Percentiles rank a stretch among this genome's conserved stretches.
These are phyloP conservation scores for Leptopilina boulardi DNA, from an alignment of 1,140 invertebrate species.

Conservation along the genomic window DNA sequence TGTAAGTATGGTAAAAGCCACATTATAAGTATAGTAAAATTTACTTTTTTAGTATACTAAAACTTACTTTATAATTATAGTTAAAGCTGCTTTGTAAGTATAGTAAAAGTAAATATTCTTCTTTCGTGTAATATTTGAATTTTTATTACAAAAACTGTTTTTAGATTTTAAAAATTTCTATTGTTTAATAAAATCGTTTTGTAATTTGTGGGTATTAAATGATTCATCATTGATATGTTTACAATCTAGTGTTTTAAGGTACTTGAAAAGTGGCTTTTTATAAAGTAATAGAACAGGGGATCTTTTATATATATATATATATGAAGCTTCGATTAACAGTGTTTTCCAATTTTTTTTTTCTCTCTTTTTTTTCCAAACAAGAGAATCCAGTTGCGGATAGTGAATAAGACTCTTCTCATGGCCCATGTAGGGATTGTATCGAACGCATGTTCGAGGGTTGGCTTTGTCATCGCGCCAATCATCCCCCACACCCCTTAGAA, in stretches of 20 bases:
- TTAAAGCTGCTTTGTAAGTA: no score
- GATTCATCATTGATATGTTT: background rate
- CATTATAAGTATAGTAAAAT: no score
- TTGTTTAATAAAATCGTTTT: no score
- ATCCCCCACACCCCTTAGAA: conserved; percentile 49
- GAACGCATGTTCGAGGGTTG: conserved; percentile 51
- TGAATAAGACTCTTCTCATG: conserved; percentile 52
- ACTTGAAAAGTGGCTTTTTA: background rate
- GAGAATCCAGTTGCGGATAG: background rate
- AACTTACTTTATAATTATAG: no score
- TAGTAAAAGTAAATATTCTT: no score
- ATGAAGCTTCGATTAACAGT: background rate
- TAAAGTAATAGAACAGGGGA: background rate
- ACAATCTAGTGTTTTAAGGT: background rate
- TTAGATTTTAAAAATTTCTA: no score
- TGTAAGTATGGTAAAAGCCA: no score
- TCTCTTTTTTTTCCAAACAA: background rate
- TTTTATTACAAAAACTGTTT: no score
- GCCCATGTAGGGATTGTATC: conserved; percentile 48
- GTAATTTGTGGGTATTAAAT: background rate
- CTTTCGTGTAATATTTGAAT: no score
- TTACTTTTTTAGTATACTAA: no score
- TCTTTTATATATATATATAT: background rate
- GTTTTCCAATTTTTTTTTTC: conserved; percentile 21
- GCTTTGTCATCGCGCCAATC: conserved; percentile 54